Evolutionary conservation across 2,113 vertebrate genomes (phyloP).

Genomic region (Colossoma macropomum): DNA sequence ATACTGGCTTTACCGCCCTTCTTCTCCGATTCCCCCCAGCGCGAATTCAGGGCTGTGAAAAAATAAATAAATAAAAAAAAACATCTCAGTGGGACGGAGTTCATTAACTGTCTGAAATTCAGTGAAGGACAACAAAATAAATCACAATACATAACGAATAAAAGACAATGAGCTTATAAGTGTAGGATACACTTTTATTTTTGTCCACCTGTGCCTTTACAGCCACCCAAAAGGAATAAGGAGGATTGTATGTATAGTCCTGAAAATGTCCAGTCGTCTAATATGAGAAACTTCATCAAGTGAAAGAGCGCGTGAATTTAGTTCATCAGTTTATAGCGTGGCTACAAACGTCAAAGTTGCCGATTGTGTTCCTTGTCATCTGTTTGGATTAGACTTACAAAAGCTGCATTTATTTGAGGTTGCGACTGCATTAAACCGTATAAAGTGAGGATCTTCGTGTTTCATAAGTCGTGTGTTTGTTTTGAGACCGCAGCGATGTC

Average conservation of each 20-base stretch:
- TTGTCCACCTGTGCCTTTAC: not conserved
- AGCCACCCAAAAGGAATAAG: not conserved
- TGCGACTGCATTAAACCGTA: too few relatives aligned
- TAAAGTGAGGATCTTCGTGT: not conserved
- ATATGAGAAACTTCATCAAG: not conserved
- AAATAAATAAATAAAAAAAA: too few relatives aligned
- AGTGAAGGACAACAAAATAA: too few relatives aligned
- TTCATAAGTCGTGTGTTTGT: not conserved
- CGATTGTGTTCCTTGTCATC: not conserved
- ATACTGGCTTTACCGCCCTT: not conserved
- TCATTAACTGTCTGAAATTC: too few relatives aligned
- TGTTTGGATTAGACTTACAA: too few relatives aligned
- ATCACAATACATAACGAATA: too few relatives aligned
- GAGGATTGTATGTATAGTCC: too few relatives aligned
- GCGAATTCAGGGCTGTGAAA: too few relatives aligned
- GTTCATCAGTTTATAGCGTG: not conserved
- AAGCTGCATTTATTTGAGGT: not conserved
- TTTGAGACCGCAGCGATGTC: too few relatives aligned
- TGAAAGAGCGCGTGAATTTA: not conserved
- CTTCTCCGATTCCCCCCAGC: not conserved
- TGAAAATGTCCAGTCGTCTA: not conserved
- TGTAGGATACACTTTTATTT: not conserved
- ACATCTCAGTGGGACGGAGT: not conserved
- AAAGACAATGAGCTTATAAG: too few relatives aligned
- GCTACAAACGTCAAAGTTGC: not conserved